Base-by-base conservation (phyloP, 1,140 invertebrate genomes). In the Probaryconus sp. region DNA sequence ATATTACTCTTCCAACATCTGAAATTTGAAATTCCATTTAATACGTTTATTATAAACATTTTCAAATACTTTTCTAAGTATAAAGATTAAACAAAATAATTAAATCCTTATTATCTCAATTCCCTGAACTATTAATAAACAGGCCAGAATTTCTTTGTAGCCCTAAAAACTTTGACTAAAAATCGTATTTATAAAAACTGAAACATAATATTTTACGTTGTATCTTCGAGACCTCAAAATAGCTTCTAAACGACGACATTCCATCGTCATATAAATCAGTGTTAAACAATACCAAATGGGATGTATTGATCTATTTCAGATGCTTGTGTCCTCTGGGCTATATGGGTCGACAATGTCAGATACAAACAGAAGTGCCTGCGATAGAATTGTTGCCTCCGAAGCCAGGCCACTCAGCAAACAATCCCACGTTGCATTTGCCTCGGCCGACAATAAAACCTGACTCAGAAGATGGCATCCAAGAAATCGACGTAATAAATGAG, bases 281-380 rank as follows among this genome's bases (percentile, higher is more conserved):
- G 50, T 56, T 47, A 58, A 58, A 68, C 53, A 68, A 68, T 68
- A 58, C 53, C 60, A 70, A 50, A 51, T 37, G 65, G 51, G 53
- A 70, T 63, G 60, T 56, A 61, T 70, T 33, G 48, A 37, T 71
- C 13, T 63, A 26, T 38, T 50, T 28, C 64, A 88, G 86, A 61
- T 88, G 86, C 55, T 48, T 85, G 6, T 88, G 86, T 48, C 83
- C 82, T 0, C 5, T 85, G 13, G 84, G 85, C 9, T 88, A 81
- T 75, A 79, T 79, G 28, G 86, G 87, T 14, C 82, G 85, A 3
- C 79, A 86, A n/a, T 87, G 87, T 55, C 85, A 88, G 58, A 83
- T 84, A 11, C 70, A 82, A 65, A 81, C 79, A 2, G 80, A 81
- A 61, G 68, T 85, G 2, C 85, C 86, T 5, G 80, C 85, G 13